These are phyloP conservation scores for Triplophysa siluroides DNA, from an alignment of 2,113 vertebrate species.

Conservation along the genomic window DNA sequence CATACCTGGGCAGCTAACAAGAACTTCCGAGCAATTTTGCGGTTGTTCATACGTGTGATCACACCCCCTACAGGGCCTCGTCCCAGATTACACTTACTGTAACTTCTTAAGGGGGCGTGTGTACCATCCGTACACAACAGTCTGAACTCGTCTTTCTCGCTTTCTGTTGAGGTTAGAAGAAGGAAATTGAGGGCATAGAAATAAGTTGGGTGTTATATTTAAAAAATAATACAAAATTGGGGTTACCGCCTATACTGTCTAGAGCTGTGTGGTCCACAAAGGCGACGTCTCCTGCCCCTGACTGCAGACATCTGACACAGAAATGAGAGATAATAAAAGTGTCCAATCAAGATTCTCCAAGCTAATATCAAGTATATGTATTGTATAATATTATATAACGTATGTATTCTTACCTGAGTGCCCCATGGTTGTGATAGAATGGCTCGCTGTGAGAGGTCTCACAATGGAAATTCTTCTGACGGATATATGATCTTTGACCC, in stretches of 20 bases:
- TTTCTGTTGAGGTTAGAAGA: slow-evolving; percentile 64
- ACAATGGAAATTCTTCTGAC: slow-evolving; percentile 83
- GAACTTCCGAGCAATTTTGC: slow-evolving; percentile 80
- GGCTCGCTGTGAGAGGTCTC: slow-evolving; percentile 84
- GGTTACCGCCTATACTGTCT: slow-evolving; percentile 76
- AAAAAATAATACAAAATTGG: not conserved
- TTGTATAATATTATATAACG: not conserved
- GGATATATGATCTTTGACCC: slow-evolving; percentile 83
- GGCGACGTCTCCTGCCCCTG: slow-evolving; percentile 81
- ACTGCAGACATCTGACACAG: slow-evolving; percentile 78
- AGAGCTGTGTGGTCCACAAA: slow-evolving; percentile 85
- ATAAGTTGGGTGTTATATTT: not conserved
- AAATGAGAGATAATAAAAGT: not conserved
- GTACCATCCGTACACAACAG: slow-evolving; percentile 83
- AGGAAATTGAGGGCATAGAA: not conserved
- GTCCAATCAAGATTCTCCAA: slow-evolving; percentile 12
- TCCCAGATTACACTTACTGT: slow-evolving; percentile 80
- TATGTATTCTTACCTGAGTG: slow-evolving; percentile 78
- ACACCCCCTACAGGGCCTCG: slow-evolving; percentile 79
- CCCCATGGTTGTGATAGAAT: slow-evolving; percentile 85
- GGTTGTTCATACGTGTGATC: slow-evolving; percentile 79
- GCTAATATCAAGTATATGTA: not conserved
- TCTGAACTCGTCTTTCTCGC: slow-evolving; percentile 72
- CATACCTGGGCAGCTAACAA: slow-evolving; percentile 76
- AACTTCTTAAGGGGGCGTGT: slow-evolving; percentile 75